These are phyloP conservation scores for Acanthoscelides obtectus DNA, from an alignment of 2,888 invertebrate genomes.

Conservation along the genomic window DNA sequence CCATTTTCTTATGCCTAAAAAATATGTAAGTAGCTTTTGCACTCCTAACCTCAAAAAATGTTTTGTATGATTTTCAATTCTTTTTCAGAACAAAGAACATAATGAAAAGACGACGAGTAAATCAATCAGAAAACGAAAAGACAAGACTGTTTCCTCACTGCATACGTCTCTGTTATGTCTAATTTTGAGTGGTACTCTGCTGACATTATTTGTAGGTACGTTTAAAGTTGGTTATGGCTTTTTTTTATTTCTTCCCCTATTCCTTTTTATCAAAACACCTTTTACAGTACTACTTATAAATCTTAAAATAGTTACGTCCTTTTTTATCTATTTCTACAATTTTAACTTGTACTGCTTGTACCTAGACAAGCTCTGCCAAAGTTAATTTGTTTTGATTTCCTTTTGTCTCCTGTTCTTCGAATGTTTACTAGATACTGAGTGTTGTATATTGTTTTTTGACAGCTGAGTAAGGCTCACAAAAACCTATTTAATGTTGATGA, in stretches of 20 bases:
- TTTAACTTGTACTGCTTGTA: too few relatives aligned
- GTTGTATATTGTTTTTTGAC: too few relatives aligned
- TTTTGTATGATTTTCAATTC: background rate
- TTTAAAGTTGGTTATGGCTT: constrained; percentile 4
- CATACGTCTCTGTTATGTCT: constrained; percentile 43
- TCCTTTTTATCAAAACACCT: background rate
- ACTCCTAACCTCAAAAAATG: constrained; percentile 5
- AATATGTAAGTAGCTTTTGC: constrained; percentile 8
- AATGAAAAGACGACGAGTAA: constrained; percentile 27
- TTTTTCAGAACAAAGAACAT: constrained; percentile 30
- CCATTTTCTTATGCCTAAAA: constrained; percentile 7
- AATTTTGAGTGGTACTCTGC: constrained; percentile 41
- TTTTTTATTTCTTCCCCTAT: background rate
- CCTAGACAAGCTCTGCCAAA: too few relatives aligned
- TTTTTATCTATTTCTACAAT: too few relatives aligned
- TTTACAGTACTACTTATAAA: background rate
- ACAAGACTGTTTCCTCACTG: constrained; percentile 35
- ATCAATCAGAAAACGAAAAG: constrained; percentile 35
- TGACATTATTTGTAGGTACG: constrained; percentile 43
- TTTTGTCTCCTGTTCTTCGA: too few relatives aligned
- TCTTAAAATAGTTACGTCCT: too few relatives aligned
- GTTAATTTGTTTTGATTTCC: too few relatives aligned
- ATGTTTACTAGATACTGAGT: too few relatives aligned
- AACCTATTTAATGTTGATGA: too few relatives aligned
- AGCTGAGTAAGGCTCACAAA: too few relatives aligned